A percentile compares a stretch with the other conserved stretches of the same genome.
Conservation (phyloP, 2,113 vertebrate species). For the Syngnathus scovelli region DNA sequence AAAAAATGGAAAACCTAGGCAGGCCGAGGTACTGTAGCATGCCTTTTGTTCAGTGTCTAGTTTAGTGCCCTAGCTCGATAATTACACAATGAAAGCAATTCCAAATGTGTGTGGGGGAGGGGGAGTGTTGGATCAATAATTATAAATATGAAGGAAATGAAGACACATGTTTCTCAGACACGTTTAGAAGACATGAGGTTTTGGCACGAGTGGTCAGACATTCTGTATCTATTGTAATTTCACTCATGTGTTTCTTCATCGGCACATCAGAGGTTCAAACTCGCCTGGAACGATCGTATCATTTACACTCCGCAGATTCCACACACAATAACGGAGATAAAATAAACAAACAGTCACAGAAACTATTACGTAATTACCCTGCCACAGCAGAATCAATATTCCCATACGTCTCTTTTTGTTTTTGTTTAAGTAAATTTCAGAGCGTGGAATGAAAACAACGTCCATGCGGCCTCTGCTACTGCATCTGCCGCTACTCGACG, state of each 20-base stretch:
- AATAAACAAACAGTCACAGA: conserved; percentile 23
- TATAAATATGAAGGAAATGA: conserved; percentile 43
- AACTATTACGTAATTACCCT: conserved; percentile 5
- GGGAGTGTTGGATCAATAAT: conserved; percentile 32
- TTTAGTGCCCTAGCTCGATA: conserved; percentile 50
- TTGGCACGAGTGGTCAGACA: conserved; percentile 32
- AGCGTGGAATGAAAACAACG: conserved; percentile 46
- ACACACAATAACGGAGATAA: conserved; percentile 22
- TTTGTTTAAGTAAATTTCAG: conserved; percentile 17
- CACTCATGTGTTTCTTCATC: conserved; percentile 32
- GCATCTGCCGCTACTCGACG: conserved; percentile 77
- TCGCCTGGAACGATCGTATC: conserved; percentile 35
- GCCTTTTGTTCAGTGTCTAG: conserved; percentile 69
- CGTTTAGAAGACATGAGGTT: conserved; percentile 29
- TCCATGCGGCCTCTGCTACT: conserved; percentile 80
- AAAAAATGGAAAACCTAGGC: conserved; percentile 36
- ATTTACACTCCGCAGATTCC: conserved; percentile 37
- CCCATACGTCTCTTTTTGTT: conserved; percentile 17
- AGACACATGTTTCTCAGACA: conserved; percentile 24
- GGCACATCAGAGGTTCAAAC: conserved; percentile 33
- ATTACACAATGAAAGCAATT: conserved; percentile 58
- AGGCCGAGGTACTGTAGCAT: conserved; percentile 68
- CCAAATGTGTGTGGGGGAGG: conserved; percentile 6
- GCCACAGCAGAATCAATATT: conserved; percentile 20
- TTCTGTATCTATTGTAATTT: conserved; percentile 31